phyloP scores from a whole-genome alignment of 2,888 invertebrate species.

The Scaptodrosophila latifasciaeformis region DNA sequence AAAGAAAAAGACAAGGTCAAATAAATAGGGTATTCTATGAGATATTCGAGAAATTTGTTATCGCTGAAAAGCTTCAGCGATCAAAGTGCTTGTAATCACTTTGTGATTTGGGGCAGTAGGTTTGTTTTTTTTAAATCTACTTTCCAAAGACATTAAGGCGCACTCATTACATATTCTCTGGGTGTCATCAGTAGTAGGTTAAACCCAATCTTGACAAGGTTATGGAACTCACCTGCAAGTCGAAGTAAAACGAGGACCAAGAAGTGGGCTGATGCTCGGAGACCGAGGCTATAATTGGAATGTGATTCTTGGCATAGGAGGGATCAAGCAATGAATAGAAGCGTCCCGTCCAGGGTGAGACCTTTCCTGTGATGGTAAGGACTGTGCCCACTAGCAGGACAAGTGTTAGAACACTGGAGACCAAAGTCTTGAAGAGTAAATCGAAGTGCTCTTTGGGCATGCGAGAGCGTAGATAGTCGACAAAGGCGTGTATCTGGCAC shows the following conservation, averaged over 20 bases:
- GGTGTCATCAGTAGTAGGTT: conserved; percentile 63
- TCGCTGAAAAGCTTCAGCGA: conserved; percentile 76
- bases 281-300: conserved; percentile 98
- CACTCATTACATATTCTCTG: conserved; percentile 58
- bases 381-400: conserved; percentile 87
- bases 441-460: conserved; percentile 94
- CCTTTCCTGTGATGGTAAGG: conserved; percentile 94
- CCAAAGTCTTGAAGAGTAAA: conserved; percentile 86
- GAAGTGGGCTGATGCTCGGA: conserved; percentile 99
- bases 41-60: neutral
- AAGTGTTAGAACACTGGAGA: conserved; percentile 86
- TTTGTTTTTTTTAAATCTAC: too few species aligned
- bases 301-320: conserved; percentile 99
- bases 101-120: too few species aligned
- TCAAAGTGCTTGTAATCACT: conserved; percentile 80
- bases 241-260: conserved; percentile 99
- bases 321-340: conserved; percentile 99
- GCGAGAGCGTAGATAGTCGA: conserved; percentile 90
- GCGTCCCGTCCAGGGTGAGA: conserved; percentile 89
- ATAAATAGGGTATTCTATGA: too few species aligned
- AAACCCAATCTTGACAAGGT: too few species aligned
- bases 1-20: neutral
- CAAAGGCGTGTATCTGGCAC: conserved; percentile 87
- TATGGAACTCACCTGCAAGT: too few species aligned
- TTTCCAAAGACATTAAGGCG: conserved; percentile 67